These are phyloP conservation scores for Turnix velox DNA, from an alignment of 2,113 vertebrate species.

Conservation along the genomic window DNA sequence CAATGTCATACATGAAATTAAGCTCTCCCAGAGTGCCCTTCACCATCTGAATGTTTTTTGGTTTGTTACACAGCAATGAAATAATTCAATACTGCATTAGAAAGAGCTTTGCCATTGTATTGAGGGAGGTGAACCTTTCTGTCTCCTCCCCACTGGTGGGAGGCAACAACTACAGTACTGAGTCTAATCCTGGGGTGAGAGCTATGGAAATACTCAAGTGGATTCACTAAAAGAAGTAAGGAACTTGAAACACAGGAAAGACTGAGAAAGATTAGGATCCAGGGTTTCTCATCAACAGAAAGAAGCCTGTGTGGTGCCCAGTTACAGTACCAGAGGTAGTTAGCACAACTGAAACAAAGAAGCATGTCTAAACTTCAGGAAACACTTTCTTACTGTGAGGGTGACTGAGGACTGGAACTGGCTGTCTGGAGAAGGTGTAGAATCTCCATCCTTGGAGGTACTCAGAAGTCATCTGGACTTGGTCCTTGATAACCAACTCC, in stretches of 20 bases:
- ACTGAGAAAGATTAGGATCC: neutral
- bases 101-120: neutral
- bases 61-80: neutral
- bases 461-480: neutral
- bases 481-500: fast-evolving
- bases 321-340: neutral
- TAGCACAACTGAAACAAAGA: neutral
- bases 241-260: neutral
- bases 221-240: neutral
- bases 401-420: neutral
- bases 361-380: neutral
- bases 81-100: neutral
- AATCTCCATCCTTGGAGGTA: neutral
- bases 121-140: neutral
- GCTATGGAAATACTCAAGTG: neutral
- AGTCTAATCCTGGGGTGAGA: neutral
- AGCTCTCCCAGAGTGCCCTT: neutral
- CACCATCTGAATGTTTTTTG: neutral
- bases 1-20: neutral
- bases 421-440: neutral
- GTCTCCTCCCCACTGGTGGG: fast-evolving
- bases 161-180: neutral
- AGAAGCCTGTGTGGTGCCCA: too few relatives aligned
- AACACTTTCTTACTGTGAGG: neutral
- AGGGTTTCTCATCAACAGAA: neutral